Evolutionary conservation across 92 coral and sea anemone species (phyloP).

Genomic region (Parazoanthus swiftii): DNA sequence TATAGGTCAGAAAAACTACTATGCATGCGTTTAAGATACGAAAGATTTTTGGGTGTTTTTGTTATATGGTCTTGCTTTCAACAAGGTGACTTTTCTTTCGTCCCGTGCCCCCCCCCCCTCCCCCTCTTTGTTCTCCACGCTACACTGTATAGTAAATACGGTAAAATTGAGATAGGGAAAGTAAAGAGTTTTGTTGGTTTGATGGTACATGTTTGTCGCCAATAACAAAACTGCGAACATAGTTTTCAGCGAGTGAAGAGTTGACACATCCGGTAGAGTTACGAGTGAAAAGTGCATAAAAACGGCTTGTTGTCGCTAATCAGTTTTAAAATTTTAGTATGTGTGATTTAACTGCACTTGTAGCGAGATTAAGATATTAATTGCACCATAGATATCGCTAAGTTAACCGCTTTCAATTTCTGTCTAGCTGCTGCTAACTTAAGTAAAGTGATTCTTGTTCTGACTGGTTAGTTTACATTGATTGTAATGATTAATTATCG

Average conservation of each 20-base stretch:
- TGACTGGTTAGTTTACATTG: not conserved
- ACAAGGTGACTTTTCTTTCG: too few species aligned
- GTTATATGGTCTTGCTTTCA: too few species aligned
- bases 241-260: not conserved
- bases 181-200: not conserved
- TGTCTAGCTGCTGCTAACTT: constrained; percentile 18
- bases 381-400: constrained; percentile 7
- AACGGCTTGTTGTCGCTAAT: not conserved
- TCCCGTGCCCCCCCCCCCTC: too few species aligned
- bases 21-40: too few species aligned
- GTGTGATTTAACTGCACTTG: not conserved
- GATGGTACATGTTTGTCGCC: too few species aligned
- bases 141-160: not conserved
- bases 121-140: too few species aligned
- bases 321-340: not conserved
- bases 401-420: constrained; percentile 6
- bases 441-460: not conserved
- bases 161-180: not conserved
- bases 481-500: not conserved
- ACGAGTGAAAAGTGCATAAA: not conserved
- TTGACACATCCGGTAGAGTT: not conserved
- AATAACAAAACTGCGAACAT: not conserved
- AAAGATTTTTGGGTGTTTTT: too few species aligned
- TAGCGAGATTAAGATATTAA: not conserved
- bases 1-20: too few species aligned